phyloP scores from a whole-genome alignment of 1,140 invertebrate genomes.

The Nylanderia fulva region DNA sequence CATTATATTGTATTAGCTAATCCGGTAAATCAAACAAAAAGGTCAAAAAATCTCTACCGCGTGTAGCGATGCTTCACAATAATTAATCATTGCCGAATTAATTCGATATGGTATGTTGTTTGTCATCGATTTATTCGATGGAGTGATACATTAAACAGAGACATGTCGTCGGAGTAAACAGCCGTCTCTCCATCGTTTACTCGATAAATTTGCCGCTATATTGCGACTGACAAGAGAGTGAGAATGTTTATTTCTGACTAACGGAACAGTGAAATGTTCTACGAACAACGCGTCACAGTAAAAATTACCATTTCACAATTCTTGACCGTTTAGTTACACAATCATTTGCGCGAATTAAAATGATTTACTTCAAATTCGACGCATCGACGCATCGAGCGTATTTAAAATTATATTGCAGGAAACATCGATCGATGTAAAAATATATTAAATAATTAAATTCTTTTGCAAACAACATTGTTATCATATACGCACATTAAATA shows the following conservation, averaged over 20 bases:
- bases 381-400: neutral
- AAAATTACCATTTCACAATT: constrained; percentile 16
- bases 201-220: constrained; percentile 42
- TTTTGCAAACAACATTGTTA: neutral
- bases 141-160: constrained; percentile 21
- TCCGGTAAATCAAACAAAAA: neutral
- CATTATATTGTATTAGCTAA: neutral
- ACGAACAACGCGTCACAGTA: neutral
- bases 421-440: neutral
- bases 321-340: constrained; percentile 36
- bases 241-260: constrained; percentile 44
- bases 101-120: constrained; percentile 16
- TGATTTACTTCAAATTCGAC: neutral
- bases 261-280: neutral
- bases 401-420: neutral
- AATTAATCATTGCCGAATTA: constrained; percentile 46
- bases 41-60: neutral
- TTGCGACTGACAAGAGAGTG: constrained; percentile 48
- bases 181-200: constrained; percentile 11
- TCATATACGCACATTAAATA: neutral
- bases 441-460: neutral
- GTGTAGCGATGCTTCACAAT: neutral
- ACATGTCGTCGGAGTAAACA: constrained; percentile 29
- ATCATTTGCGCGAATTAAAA: constrained; percentile 28
- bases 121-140: constrained; percentile 44